phyloP scores from a whole-genome alignment of 2,113 vertebrate species.

The Strigops habroptila region DNA sequence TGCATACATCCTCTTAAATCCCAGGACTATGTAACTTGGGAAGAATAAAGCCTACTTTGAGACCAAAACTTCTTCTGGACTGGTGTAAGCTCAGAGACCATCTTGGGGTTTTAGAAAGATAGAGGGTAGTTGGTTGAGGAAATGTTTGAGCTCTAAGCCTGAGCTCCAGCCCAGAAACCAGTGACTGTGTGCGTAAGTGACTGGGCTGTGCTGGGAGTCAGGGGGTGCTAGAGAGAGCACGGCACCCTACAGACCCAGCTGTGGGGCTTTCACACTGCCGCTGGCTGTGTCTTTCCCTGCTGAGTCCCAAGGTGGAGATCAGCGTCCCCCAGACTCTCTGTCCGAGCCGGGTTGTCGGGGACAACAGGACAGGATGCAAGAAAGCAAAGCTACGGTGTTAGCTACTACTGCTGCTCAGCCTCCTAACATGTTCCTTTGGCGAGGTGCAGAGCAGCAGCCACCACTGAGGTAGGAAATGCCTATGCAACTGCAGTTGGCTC shows the following conservation, averaged over 20 bases:
- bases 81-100: not conserved
- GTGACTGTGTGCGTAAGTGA: fast-evolving
- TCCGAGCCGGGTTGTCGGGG: not conserved
- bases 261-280: not conserved
- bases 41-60: not conserved
- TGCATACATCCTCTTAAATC: not conserved
- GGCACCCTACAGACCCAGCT: not conserved
- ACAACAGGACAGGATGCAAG: not conserved
- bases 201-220: not conserved
- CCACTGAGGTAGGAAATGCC: not conserved
- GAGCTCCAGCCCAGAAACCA: fast-evolving
- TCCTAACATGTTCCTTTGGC: not conserved
- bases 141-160: not conserved
- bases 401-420: not conserved
- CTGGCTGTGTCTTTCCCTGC: not conserved
- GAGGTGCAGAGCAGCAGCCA: not conserved
- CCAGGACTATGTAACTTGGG: not conserved
- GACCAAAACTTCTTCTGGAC: not conserved
- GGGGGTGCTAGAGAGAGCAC: not conserved
- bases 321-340: not conserved
- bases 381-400: not conserved
- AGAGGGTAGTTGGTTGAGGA: not conserved
- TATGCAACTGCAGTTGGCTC: not conserved
- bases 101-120: not conserved
- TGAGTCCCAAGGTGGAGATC: not conserved